A percentile compares a stretch with the other conserved stretches of the same genome.
Evolutionary conservation across 2,797 vertebrate genomes (phyloP).

Genomic region (Oreochromis grahami): DNA sequence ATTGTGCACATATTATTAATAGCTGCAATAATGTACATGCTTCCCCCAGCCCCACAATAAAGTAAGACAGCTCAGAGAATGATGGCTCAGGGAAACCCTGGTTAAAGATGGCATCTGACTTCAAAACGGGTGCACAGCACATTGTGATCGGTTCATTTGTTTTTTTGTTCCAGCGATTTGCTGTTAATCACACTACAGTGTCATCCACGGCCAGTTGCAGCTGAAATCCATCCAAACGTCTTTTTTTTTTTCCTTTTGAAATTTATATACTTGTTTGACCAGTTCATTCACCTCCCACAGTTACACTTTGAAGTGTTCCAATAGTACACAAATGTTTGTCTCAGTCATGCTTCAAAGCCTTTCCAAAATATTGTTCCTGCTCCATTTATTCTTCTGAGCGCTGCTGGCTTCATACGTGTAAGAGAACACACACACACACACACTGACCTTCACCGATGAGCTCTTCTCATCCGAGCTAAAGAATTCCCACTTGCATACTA

Average conservation of each 20-base stretch:
- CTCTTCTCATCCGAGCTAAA: constrained; percentile 36
- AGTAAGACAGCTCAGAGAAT: neutral
- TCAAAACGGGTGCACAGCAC: neutral
- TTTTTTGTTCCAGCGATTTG: neutral
- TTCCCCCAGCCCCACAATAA: neutral
- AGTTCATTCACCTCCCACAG: neutral
- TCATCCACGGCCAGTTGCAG: neutral
- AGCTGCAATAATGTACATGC: neutral
- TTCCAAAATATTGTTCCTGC: neutral
- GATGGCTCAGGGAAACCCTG: neutral
- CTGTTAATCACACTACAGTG: neutral
- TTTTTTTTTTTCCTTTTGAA: neutral
- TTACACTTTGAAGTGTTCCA: neutral
- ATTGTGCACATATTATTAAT: neutral
- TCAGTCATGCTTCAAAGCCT: neutral
- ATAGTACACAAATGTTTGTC: neutral
- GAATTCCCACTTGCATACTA: constrained; percentile 42
- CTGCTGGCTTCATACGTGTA: neutral
- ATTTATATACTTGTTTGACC: neutral
- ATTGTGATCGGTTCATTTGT: neutral
- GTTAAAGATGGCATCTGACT: neutral
- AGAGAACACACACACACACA: neutral
- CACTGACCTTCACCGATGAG: neutral
- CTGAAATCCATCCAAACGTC: neutral
- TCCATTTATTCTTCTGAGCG: neutral